Evolutionary conservation across 2,113 vertebrate species (phyloP).

Genomic region (Eleginops maclovinus): DNA sequence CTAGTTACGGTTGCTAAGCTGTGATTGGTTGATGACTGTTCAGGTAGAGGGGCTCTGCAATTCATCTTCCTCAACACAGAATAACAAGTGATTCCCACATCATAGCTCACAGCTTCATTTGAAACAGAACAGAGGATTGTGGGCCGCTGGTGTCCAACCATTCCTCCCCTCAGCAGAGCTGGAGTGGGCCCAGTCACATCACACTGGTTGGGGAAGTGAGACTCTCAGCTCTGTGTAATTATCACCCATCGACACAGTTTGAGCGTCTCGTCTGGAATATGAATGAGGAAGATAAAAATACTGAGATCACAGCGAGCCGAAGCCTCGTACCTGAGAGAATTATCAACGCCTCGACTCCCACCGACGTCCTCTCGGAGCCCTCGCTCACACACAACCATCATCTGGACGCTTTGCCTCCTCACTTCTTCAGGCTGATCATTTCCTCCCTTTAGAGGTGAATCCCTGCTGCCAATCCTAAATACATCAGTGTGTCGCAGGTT

Average conservation of each 20-base stretch:
- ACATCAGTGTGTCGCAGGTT: constrained; percentile 8
- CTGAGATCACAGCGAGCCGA: constrained; percentile 42
- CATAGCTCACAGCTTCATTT: not conserved
- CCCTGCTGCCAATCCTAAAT: constrained; percentile 38
- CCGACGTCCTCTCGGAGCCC: constrained; percentile 46
- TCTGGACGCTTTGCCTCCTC: constrained; percentile 40
- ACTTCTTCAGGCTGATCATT: constrained; percentile 43
- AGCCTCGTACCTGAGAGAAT: constrained; percentile 63
- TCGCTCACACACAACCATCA: constrained; percentile 56
- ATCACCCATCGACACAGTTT: constrained; percentile 57
- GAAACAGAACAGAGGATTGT: not conserved
- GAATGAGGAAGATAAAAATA: constrained; percentile 62
- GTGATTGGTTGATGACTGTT: not conserved
- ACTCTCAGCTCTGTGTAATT: constrained; percentile 41
- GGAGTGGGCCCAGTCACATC: constrained; percentile 17
- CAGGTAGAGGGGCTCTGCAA: not conserved
- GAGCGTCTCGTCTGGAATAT: constrained; percentile 48
- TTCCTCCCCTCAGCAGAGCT: constrained; percentile 12
- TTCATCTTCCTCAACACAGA: not conserved
- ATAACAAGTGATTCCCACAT: not conserved
- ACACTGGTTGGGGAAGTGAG: constrained; percentile 5
- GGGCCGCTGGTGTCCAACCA: not conserved
- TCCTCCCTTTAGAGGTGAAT: constrained; percentile 41
- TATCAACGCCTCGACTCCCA: constrained; percentile 53
- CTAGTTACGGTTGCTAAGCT: not conserved